A percentile compares a stretch with the other conserved stretches of the same genome.
These are phyloP conservation scores for Anneissia japonica DNA, from an alignment of 35 echinoderm and acorn worm species.

Conservation along the genomic window DNA sequence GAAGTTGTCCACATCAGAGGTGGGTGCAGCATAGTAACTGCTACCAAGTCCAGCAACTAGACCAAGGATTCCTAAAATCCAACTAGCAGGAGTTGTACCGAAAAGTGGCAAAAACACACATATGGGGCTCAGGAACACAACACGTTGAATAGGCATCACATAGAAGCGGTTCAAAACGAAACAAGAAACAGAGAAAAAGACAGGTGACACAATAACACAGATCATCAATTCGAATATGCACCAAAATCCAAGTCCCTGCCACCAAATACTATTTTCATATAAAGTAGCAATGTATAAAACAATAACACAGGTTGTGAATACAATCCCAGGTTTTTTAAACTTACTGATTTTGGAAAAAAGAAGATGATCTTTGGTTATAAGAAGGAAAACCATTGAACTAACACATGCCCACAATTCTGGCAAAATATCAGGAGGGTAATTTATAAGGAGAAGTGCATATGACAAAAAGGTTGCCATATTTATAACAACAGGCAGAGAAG, in stretches of 20 bases:
- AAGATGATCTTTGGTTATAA: neutral
- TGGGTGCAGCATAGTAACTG: neutral
- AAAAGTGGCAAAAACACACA: neutral
- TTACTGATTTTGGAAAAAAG: neutral
- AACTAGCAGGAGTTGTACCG: neutral
- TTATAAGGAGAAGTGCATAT: neutral
- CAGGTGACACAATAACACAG: neutral
- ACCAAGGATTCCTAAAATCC: neutral
- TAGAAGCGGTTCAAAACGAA: neutral
- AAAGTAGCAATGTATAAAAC: neutral
- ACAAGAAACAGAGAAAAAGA: neutral
- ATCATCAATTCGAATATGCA: neutral
- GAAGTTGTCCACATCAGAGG: neutral
- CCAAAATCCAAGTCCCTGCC: neutral
- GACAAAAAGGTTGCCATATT: neutral
- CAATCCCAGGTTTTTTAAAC: neutral
- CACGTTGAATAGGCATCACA: neutral
- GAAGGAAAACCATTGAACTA: neutral
- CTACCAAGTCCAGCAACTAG: neutral
- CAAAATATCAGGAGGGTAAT: neutral
- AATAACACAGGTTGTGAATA: neutral
- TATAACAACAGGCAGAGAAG: neutral
- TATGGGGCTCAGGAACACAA: neutral
- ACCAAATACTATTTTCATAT: neutral
- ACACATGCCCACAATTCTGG: slow-evolving; percentile 1